phyloP scores from a whole-genome alignment of 2,113 vertebrate species.

The Amia ocellicauda region DNA sequence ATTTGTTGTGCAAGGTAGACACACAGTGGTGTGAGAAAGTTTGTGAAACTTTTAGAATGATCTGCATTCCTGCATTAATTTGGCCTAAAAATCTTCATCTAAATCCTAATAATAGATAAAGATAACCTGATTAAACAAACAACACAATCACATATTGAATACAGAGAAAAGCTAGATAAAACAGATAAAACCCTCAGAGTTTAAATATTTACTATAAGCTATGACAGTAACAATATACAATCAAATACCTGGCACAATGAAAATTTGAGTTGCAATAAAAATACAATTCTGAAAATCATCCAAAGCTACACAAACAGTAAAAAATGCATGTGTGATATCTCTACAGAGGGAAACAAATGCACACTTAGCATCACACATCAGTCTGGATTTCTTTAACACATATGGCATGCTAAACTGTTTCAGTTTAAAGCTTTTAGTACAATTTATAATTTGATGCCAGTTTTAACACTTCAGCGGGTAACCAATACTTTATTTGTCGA shows the following conservation, averaged over 20 bases:
- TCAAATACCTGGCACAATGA: background rate
- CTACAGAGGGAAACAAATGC: background rate
- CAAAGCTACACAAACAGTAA: background rate
- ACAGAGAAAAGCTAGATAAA: background rate
- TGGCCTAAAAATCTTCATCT: too few relatives aligned
- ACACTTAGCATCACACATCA: background rate
- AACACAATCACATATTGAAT: too few relatives aligned
- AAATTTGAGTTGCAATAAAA: background rate
- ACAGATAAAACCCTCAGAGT: background rate
- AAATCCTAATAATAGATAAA: too few relatives aligned
- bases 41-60: too few relatives aligned
- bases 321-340: background rate
- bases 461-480: constrained; percentile 2
- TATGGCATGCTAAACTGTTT: constrained; percentile 5
- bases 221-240: background rate
- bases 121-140: too few relatives aligned
- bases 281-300: background rate
- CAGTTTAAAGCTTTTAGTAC: background rate
- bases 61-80: too few relatives aligned
- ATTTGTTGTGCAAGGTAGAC: too few relatives aligned
- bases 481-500: constrained; percentile 5
- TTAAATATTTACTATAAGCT: background rate
- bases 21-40: too few relatives aligned
- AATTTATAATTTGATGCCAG: background rate
- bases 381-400: background rate